phyloP scores from a whole-genome alignment of 2,797 vertebrate genomes.

The Protonibea diacanthus region DNA sequence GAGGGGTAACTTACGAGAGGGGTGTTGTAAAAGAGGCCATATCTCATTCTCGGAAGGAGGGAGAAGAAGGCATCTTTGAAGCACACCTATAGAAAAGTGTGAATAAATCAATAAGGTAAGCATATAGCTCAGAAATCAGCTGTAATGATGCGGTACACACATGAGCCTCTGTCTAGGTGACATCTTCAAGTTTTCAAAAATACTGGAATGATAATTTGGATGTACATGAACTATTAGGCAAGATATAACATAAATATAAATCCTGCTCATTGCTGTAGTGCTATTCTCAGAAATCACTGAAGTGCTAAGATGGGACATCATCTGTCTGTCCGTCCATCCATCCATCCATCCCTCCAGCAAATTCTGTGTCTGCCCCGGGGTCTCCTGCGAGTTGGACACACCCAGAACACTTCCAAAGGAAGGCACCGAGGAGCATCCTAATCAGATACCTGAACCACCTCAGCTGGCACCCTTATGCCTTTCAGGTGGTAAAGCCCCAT shows the following conservation, averaged over 20 bases:
- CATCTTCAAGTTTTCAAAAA: not conserved
- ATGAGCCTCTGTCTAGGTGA: not conserved
- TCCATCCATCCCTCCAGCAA: too few relatives aligned
- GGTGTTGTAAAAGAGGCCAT: conserved; percentile 97
- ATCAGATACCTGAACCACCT: too few relatives aligned
- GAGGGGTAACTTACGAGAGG: conserved; percentile 89
- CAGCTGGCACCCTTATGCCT: too few relatives aligned
- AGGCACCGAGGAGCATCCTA: too few relatives aligned
- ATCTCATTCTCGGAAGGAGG: conserved; percentile 95
- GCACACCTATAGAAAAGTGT: conserved; percentile 88
- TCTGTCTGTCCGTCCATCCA: too few relatives aligned
- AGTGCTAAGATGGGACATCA: not conserved
- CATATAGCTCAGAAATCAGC: not conserved
- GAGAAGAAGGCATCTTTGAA: conserved; percentile 95
- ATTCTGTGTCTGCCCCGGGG: too few relatives aligned
- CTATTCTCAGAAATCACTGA: not conserved
- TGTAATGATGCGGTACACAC: not conserved
- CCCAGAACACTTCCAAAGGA: too few relatives aligned
- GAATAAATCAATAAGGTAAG: conserved; percentile 13
- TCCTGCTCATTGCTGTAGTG: not conserved
- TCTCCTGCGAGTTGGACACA: too few relatives aligned
- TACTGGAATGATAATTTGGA: not conserved
- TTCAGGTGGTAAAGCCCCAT: too few relatives aligned
- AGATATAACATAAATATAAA: not conserved
- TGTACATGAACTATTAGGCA: not conserved